Conservation (phyloP, 2,113 vertebrate species). For the Lucifuga dentata region DNA sequence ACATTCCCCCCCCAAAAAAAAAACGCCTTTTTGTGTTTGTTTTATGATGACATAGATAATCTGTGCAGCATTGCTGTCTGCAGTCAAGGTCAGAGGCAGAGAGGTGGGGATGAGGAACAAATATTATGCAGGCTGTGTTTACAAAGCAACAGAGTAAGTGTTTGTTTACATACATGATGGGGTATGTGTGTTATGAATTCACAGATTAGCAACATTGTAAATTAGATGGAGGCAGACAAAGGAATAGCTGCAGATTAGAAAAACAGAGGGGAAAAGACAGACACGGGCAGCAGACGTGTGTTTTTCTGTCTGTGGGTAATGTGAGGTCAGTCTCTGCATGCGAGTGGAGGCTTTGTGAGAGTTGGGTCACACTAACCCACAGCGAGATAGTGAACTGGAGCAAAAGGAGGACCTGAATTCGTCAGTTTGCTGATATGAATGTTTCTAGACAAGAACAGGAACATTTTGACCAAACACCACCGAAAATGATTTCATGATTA, state of each 20-base stretch:
- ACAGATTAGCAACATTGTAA: not conserved
- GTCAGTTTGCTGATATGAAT: conserved; percentile 12
- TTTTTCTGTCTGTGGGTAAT: conserved; percentile 39
- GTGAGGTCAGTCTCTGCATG: conserved; percentile 42
- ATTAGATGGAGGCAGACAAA: not conserved
- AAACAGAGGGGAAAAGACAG: not conserved
- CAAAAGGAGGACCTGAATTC: conserved; percentile 9
- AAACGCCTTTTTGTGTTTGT: conserved; percentile 43
- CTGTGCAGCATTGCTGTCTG: conserved; percentile 25
- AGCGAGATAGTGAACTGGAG: conserved; percentile 36
- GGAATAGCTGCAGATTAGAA: conserved; percentile 2
- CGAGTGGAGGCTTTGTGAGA: conserved; percentile 48
- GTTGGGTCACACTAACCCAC: conserved; percentile 50
- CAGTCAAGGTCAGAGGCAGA: conserved; percentile 46
- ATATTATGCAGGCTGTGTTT: not conserved
- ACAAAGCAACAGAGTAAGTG: not conserved
- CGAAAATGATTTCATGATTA: conserved; percentile 16
- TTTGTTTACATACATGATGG: not conserved
- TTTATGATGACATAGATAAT: conserved; percentile 47
- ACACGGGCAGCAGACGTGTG: conserved; percentile 13
- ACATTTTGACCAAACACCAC: not conserved
- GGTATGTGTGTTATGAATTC: not conserved
- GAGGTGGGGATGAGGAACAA: conserved; percentile 19
- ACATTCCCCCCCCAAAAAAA: too few species aligned
- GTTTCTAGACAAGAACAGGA: conserved; percentile 1